Evolutionary conservation across 92 coral and sea anemone genomes (phyloP), one percentile per base, ranked within the genome.

Genomic region (Scolanthus callimorphus): DNA sequence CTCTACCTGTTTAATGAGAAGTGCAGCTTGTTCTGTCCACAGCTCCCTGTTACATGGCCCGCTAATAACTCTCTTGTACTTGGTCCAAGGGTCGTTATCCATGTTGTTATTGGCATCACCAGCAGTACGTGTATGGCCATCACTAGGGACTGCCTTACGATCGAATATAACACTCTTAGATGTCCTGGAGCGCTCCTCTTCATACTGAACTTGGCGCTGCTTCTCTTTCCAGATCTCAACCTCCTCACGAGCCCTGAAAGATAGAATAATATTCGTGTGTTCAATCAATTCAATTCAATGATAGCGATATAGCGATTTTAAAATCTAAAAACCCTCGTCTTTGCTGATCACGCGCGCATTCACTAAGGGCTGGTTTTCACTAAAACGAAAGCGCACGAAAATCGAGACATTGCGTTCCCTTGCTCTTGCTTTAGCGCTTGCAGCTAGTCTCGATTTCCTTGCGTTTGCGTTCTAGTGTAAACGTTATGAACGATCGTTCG

Each of bases 191-290:
- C 83, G 76, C 74, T 87, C 86, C 45, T 91, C 97, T 41, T 81
- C 97, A 0, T 77, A 63, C 53, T 73, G 77, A 29, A 91, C 97
- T 28, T 91, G 97, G 15, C 95, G 74, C 65, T 91, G 95, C 30
- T 87, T 78, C 39, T 91, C 97, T 41, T 83, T 86, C 97, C 95
- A 91, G 65, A 79, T 80, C 57, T 87, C 97, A 39, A 91, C 87
- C 70, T 86, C 97, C 49, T 91, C 97, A 52, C 96, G 86, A 12
- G 97, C 86, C 54, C 97, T 90, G 26, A 69, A 20, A 39, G 1
- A 44, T 12, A 60, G 12, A 51, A 51, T n/a, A n/a, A n/a, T n/a
- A n/a, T n/a, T n/a, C n/a, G n/a, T n/a, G n/a, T n/a, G n/a, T n/a
- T n/a, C n/a, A n/a, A n/a, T n/a, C n/a, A n/a, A n/a, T n/a, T n/a